These are phyloP conservation scores for Limnodromus scolopaceus DNA, from an alignment of 2,797 vertebrate genomes.

Conservation along the genomic window DNA sequence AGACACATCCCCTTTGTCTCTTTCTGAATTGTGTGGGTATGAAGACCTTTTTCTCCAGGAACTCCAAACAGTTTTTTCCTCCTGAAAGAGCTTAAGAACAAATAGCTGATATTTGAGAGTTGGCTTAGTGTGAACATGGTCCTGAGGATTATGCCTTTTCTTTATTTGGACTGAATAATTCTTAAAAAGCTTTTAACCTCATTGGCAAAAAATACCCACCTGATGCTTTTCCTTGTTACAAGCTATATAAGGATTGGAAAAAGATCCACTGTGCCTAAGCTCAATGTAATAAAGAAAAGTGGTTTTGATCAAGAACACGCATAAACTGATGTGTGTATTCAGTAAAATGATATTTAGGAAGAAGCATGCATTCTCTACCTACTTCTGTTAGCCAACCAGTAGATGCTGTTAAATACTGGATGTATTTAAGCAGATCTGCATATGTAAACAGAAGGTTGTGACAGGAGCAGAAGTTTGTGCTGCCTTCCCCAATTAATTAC, in stretches of 20 bases:
- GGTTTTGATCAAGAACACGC: not conserved
- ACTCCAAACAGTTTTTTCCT: not conserved
- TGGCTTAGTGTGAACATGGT: not conserved
- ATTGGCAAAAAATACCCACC: not conserved
- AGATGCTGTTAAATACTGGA: not conserved
- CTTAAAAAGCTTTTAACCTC: not conserved
- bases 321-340: not conserved
- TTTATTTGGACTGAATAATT: constrained; percentile 31
- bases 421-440: not conserved
- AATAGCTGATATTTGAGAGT: not conserved
- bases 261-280: not conserved
- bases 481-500: not conserved
- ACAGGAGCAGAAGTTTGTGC: not conserved
- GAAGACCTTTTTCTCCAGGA: not conserved
- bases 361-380: not conserved
- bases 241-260: not conserved
- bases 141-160: not conserved
- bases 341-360: not conserved
- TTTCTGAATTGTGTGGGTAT: not conserved
- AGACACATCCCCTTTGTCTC: not conserved
- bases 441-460: not conserved
- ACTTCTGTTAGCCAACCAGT: not conserved
- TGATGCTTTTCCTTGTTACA: not conserved
- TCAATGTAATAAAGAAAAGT: not conserved
- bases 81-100: not conserved